A percentile compares a stretch with the other conserved stretches of the same genome.
These are phyloP conservation scores for Nezara viridula DNA, from an alignment of 2,888 invertebrate genomes.

Conservation along the genomic window DNA sequence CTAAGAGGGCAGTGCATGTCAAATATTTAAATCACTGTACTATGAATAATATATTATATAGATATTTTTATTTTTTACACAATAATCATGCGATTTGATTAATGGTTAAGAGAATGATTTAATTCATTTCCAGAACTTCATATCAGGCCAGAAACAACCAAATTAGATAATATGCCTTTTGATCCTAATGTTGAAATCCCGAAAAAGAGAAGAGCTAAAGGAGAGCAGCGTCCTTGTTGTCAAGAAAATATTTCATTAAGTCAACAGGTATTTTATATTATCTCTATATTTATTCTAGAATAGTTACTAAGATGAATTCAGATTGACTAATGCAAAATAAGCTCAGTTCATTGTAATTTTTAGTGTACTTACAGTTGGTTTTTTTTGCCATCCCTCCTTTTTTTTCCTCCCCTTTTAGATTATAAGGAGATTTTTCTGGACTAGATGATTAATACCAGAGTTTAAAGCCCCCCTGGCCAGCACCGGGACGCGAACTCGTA, in stretches of 20 bases:
- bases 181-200: constrained; percentile 68
- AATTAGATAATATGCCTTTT: constrained; percentile 77
- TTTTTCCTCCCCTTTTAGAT: too few species aligned
- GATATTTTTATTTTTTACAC: too few species aligned
- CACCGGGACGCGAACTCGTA: too few species aligned
- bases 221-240: not conserved
- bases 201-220: constrained; percentile 53
- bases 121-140: constrained; percentile 73
- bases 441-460: too few species aligned
- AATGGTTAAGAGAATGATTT: constrained; percentile 42
- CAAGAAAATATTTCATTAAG: constrained; percentile 28
- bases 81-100: not conserved
- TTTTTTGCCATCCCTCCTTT: too few species aligned
- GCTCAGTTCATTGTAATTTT: not conserved
- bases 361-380: too few species aligned
- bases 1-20: too few species aligned
- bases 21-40: too few species aligned
- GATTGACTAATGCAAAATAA: not conserved
- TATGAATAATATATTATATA: too few species aligned
- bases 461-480: too few species aligned
- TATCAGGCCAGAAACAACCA: constrained; percentile 75
- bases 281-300: not conserved
- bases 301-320: not conserved
- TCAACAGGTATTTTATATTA: not conserved
- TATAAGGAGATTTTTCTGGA: too few species aligned